phyloP scores from a whole-genome alignment of 2,888 invertebrate species.

The Molorchus minor region DNA sequence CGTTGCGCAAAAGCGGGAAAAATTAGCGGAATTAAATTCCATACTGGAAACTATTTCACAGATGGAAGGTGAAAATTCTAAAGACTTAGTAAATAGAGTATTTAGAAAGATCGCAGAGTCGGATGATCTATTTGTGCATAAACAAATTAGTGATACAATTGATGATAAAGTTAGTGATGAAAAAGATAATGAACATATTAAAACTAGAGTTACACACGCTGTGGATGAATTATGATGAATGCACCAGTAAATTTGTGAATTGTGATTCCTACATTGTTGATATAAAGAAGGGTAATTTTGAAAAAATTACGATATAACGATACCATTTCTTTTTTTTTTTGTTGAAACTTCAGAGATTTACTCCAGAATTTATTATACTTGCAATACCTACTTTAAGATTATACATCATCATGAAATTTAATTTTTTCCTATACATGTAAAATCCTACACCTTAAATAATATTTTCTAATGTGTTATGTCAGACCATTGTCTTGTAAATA shows the following conservation, averaged over 20 bases:
- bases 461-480: no score
- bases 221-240: conserved; percentile 48
- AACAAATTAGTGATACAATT: conserved; percentile 30
- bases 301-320: no score
- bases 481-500: conserved; percentile 33
- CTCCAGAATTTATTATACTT: no score
- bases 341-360: no score
- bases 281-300: no score
- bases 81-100: conserved; percentile 37
- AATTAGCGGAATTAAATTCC: conserved; percentile 42
- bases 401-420: no score
- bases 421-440: no score
- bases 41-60: conserved; percentile 45
- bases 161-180: conserved; percentile 27
- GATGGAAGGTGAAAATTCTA: conserved; percentile 39
- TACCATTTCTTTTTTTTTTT: no score
- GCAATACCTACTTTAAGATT: no score
- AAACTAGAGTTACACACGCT: conserved; percentile 41
- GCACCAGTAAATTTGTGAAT: not conserved
- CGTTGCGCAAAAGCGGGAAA: conserved; percentile 26
- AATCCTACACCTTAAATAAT: no score
- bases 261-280: no score
- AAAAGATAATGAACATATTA: conserved; percentile 31
- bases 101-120: conserved; percentile 32
- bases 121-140: conserved; percentile 44